These are phyloP conservation scores for Jacana jacana DNA, from an alignment of 2,113 vertebrate species.

Conservation along the genomic window DNA sequence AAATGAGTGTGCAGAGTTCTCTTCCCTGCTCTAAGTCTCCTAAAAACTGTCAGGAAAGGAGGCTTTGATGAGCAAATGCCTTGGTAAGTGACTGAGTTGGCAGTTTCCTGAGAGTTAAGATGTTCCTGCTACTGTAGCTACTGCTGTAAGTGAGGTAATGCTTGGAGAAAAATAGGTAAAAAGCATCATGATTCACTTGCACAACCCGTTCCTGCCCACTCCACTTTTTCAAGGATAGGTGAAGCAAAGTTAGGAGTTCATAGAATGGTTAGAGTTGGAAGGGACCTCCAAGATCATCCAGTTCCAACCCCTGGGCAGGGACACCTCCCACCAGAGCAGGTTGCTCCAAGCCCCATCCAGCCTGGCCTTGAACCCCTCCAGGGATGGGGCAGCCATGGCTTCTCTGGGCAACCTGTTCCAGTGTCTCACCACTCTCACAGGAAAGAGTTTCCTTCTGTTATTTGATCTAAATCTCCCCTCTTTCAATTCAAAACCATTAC, in stretches of 20 bases:
- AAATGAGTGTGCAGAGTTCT: neutral
- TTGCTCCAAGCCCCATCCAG: too few species aligned
- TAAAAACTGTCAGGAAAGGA: neutral
- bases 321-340: too few species aligned
- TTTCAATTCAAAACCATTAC: too few species aligned
- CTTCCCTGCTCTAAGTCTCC: neutral
- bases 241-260: neutral
- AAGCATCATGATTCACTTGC: neutral
- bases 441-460: too few species aligned
- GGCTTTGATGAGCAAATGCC: neutral
- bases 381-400: too few species aligned
- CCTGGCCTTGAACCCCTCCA: too few species aligned
- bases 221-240: neutral
- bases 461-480: too few species aligned
- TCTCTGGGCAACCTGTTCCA: too few species aligned
- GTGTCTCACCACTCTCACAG: too few species aligned
- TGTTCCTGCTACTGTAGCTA: neutral
- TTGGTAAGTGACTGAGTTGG: neutral
- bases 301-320: too few species aligned
- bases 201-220: neutral
- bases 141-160: neutral
- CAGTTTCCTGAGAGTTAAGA: neutral
- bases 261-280: too few species aligned
- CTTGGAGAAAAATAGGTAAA: neutral
- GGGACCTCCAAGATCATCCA: too few species aligned